Percentiles rank a stretch among this genome's conserved stretches.
phyloP scores from a whole-genome alignment of 2,888 invertebrate species.

The Alloplasta piceator region DNA sequence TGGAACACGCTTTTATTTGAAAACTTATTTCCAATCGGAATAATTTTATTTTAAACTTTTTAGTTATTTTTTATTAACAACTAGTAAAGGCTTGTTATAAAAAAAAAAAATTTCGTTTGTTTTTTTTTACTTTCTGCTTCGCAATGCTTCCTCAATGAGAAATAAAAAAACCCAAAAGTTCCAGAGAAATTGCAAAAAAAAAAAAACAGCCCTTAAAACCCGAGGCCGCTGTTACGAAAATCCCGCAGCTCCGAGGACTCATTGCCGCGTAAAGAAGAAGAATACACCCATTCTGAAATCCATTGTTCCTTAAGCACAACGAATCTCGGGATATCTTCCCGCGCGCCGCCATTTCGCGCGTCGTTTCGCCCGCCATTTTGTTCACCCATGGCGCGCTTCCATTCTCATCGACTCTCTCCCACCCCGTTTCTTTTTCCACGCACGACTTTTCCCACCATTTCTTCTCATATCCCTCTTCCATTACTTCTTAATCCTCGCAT shows the following conservation, averaged over 20 bases:
- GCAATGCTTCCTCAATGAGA: no score
- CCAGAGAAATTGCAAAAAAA: no score
- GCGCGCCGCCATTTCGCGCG: background rate
- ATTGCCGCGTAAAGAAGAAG: constrained; percentile 25
- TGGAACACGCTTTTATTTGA: no score
- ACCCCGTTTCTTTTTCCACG: background rate
- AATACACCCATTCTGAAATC: constrained; percentile 10
- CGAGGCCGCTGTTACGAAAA: background rate
- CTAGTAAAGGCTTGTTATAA: no score
- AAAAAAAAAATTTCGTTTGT: no score
- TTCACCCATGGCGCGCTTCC: constrained; percentile 2
- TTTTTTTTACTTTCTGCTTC: no score
- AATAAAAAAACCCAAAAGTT: no score
- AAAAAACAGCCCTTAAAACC: no score
- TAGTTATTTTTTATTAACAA: no score
- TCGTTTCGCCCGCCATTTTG: constrained; percentile 3
- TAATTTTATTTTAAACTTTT: no score
- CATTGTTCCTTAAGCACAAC: constrained; percentile 37
- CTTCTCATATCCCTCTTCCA: background rate
- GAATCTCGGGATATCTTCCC: constrained; percentile 17
- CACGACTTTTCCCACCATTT: background rate
- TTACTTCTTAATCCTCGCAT: constrained; percentile 32
- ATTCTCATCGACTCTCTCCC: constrained; percentile 2
- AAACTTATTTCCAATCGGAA: no score
- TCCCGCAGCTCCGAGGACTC: background rate